phyloP scores from a whole-genome alignment of 1,140 invertebrate species.

The Phymorhynchus buccinoides region DNA sequence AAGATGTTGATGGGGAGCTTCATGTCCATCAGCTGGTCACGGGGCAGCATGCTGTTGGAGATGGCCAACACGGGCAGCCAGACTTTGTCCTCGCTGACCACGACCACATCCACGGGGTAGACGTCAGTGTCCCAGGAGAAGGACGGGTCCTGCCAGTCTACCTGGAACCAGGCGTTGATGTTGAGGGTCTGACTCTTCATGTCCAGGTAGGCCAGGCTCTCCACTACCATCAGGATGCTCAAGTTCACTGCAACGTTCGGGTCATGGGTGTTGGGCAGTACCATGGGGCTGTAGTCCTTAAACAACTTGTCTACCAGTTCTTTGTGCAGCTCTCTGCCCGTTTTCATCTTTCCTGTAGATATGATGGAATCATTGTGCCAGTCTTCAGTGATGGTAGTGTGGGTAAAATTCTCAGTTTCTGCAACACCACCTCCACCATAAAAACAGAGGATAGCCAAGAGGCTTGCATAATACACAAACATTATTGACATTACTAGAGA shows the following conservation, averaged over 20 bases:
- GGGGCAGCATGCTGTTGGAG: not conserved
- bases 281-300: not conserved
- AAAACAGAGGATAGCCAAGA: no score
- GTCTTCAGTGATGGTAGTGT: no score
- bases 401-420: no score
- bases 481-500: no score
- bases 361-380: not conserved
- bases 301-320: not conserved
- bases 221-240: not conserved
- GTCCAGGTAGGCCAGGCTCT: not conserved
- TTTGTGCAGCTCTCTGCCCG: not conserved
- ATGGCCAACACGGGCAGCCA: conserved; percentile 26
- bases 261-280: not conserved
- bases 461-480: no score
- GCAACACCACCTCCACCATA: no score
- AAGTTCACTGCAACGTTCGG: not conserved
- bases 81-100: not conserved
- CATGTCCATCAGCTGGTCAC: conserved; percentile 6
- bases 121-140: conserved; percentile 15
- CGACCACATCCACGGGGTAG: not conserved
- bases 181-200: conserved; percentile 15
- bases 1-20: not conserved
- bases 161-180: not conserved
- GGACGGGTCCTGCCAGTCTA: conserved; percentile 10
- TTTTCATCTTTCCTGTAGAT: not conserved